Evolutionary conservation across 1,140 invertebrate genomes (phyloP).

Genomic region (Drosophila mayri): DNA sequence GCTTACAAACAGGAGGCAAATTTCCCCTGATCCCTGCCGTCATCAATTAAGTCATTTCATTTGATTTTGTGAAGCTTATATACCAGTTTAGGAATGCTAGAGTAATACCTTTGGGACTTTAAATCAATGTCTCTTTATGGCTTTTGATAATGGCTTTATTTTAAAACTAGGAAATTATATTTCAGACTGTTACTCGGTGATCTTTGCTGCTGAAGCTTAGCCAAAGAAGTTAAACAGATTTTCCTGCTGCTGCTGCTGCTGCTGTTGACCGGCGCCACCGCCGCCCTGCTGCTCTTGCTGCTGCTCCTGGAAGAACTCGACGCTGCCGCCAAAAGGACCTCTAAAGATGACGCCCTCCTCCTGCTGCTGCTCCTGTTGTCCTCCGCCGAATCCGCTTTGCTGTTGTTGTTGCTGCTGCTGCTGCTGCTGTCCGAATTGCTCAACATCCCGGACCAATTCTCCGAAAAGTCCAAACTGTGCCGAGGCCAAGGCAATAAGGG

Average conservation of each 20-base stretch:
- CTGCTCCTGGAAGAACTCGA: conserved; percentile 33
- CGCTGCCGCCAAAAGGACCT: conserved; percentile 31
- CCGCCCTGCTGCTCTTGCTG: conserved; percentile 43
- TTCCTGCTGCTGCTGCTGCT: conserved; percentile 44
- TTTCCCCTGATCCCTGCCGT: conserved; percentile 11
- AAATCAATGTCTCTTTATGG: not conserved
- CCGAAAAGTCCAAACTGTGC: conserved; percentile 30
- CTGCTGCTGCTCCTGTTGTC: conserved; percentile 41
- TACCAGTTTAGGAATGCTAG: not conserved
- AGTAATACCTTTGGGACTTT: not conserved
- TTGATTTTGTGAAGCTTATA: conserved; percentile 4
- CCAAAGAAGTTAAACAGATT: conserved; percentile 38
- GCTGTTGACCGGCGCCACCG: conserved; percentile 22
- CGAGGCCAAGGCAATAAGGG: conserved; percentile 9
- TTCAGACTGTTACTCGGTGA: conserved; percentile 3
- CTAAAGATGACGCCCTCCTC: conserved; percentile 28
- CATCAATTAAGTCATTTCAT: conserved; percentile 31
- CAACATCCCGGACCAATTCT: conserved; percentile 14
- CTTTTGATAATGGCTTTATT: not conserved
- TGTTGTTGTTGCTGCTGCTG: conserved; percentile 27
- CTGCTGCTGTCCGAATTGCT: conserved; percentile 10
- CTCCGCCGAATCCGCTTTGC: conserved; percentile 27
- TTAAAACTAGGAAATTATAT: too few species aligned
- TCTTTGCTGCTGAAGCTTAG: not conserved
- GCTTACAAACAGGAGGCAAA: conserved; percentile 31